Evolutionary conservation across 92 coral and sea anemone species (phyloP), one percentile per base, ranked within the genome.

Genomic region (Epizoanthus stellaris): DNA sequence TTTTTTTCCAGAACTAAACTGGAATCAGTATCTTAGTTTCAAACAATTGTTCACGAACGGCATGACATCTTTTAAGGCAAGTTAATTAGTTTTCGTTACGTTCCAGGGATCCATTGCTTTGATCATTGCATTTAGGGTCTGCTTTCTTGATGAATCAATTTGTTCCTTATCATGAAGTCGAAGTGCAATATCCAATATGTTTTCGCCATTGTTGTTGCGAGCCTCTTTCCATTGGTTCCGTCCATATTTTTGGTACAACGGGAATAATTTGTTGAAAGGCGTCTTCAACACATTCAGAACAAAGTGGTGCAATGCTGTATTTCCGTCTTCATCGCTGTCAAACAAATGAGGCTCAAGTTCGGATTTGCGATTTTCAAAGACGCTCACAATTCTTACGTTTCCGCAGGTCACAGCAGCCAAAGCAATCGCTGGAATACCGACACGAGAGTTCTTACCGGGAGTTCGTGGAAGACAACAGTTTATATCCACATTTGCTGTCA

Each of bases 231-330:
- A 88, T 10, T 3, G 4, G 71, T 15, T 58, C 2, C 34, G 19
- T 58, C 75, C 74, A 11, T 73, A 61, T 73, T 25, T 53, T 73
- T 73, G 58, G 47, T 42, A 42, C 47, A 42, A 3, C 6, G 47
- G 1, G 6, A 42, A 42, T 42, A 42, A 6, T 82, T 88, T 3
- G 25, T 23, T 23, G 25, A 23, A 23, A 23, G 25, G 25, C 25
- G 25, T 23, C 25, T 23, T 23, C 25, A 67, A 49, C 17, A 67
- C 47, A 17, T 36, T 23, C 64, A 75, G 52, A 47, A 88, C 91
- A 12, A 59, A 53, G 74, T 88, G 87, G 73, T 88, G 91, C 72
- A 88, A 20, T 23, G 75, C 91, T n/a, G 84, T 88, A 65, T 88
- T 88, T 25, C 87, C 84, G 9, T 88, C 70, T 59, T 56, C 60